Evolutionary conservation across 1,140 invertebrate species (phyloP), one percentile per base, ranked within the genome.

Genomic region (Hesperophylax magnus): DNA sequence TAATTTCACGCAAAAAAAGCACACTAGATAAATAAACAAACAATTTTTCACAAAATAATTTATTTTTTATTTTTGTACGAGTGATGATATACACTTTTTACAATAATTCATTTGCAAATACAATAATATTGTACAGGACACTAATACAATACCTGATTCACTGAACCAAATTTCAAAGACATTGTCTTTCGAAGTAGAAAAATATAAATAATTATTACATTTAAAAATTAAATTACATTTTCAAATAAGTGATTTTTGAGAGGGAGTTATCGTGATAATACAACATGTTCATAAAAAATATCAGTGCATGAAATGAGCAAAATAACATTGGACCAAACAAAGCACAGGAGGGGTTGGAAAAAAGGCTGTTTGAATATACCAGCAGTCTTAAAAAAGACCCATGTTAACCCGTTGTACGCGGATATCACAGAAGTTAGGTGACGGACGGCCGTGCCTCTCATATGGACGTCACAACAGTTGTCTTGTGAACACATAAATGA

Each of bases 61-160:
- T 72, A 72, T 17, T 72, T 52, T 72, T 52, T 72, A 72, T 72
- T 72, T 72, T 72, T 53, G 24, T 67, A 72, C 69, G 53, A 52
- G 69, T 72, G 63, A 34, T 11, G 8, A 67, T 15, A 31, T 31
- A 67, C 63, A 67, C 31, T 67, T 31, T 31, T 67, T 67, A 67
- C 63, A 67, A 47, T 47, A 47, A 47, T 67, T 31, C n/a, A 18
- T 27, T 72, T 72, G 47, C 69, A 53, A 72, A n/a, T 72, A 20
- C n/a, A 17, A 47, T 71, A 72, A 67, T 47, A 67, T 20, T 72
- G 47, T 72, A n/a, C 24, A 31, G 31, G 69, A 72, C 24, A 20
- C 52, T 47, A 34, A 22, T 72, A 52, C 34, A 52, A 47, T 14
- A 47, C 39, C 39, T 72, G 39, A 31, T 72, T 72, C 69, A 72